Evolutionary conservation across 1,140 invertebrate genomes (phyloP).

Genomic region (Drosophila tani): DNA sequence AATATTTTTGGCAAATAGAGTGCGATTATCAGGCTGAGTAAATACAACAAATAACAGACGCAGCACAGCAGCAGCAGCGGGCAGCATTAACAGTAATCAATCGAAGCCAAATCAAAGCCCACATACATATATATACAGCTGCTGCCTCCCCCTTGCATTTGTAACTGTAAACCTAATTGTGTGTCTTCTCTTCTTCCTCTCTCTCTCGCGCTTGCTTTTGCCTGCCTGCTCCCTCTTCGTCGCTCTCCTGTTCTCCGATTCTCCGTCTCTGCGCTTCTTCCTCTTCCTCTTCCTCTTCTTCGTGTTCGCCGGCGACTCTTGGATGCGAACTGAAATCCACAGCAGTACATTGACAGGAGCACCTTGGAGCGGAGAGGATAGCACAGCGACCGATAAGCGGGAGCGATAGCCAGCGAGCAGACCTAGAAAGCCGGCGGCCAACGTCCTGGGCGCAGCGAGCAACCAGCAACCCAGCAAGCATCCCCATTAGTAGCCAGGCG

Average conservation of each 20-base stretch:
- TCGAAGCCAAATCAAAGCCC: slow-evolving; percentile 29
- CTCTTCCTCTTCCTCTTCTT: slow-evolving; percentile 21
- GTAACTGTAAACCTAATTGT: slow-evolving; percentile 78
- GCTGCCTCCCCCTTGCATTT: slow-evolving; percentile 43
- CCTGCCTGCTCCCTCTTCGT: slow-evolving; percentile 4
- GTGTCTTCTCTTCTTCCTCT: slow-evolving; percentile 39
- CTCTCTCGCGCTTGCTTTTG: slow-evolving; percentile 44
- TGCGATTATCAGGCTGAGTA: slow-evolving; percentile 69
- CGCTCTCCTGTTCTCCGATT: slow-evolving; percentile 6
- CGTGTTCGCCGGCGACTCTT: slow-evolving; percentile 27
- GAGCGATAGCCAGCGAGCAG: slow-evolving; percentile 19
- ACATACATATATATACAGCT: slow-evolving; percentile 20
- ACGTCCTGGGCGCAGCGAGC: slow-evolving; percentile 18
- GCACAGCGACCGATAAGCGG: slow-evolving; percentile 26
- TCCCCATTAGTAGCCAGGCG: slow-evolving; percentile 9
- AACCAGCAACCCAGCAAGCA: slow-evolving; percentile 10
- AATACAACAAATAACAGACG: slow-evolving; percentile 63
- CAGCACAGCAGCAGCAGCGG: slow-evolving; percentile 30
- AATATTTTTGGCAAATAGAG: slow-evolving; percentile 65
- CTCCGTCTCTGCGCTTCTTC: slow-evolving; percentile 12
- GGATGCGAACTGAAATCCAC: slow-evolving; percentile 21
- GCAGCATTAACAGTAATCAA: slow-evolving; percentile 70
- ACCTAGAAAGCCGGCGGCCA: slow-evolving; percentile 23
- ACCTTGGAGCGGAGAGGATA: slow-evolving; percentile 36
- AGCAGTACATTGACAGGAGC: slow-evolving; percentile 41